phyloP scores from a whole-genome alignment of 2,113 vertebrate genomes.

The Mirounga angustirostris region DNA sequence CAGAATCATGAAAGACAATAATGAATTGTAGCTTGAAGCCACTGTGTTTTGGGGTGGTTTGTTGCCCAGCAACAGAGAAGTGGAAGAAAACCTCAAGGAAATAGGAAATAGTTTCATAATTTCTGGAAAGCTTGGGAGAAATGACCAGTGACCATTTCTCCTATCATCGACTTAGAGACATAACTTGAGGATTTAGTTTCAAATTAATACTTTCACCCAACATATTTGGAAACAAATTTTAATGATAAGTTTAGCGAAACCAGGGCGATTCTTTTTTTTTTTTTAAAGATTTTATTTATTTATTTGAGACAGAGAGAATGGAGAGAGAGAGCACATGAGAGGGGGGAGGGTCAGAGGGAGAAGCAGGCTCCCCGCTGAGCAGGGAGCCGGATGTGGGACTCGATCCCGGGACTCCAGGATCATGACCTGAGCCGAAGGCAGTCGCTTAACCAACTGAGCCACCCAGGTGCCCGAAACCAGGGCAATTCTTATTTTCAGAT shows the following conservation, averaged over 20 bases:
- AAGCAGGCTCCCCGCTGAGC: no score
- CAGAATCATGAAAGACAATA: background rate
- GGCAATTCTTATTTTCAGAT: background rate
- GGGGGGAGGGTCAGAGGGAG: no score
- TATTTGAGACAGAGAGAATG: no score
- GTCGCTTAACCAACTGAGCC: no score
- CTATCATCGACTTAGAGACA: background rate
- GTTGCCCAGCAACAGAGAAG: slow-evolving; percentile 2
- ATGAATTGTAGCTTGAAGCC: slow-evolving; percentile 5
- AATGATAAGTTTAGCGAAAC: background rate
- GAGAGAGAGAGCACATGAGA: no score
- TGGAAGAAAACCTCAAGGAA: background rate
- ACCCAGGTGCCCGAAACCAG: background rate
- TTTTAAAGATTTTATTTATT: no score
- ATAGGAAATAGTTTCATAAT: background rate
- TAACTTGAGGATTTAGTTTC: background rate
- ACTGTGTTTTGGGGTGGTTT: background rate
- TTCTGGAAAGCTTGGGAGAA: slow-evolving; percentile 19
- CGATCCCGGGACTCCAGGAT: no score
- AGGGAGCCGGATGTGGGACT: no score
- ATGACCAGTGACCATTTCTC: background rate
- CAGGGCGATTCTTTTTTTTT: background rate
- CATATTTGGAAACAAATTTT: background rate
- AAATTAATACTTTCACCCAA: background rate
- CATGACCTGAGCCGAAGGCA: no score